These are phyloP conservation scores for Hippocampus comes DNA, from an alignment of 2,113 vertebrate genomes.

Conservation along the genomic window DNA sequence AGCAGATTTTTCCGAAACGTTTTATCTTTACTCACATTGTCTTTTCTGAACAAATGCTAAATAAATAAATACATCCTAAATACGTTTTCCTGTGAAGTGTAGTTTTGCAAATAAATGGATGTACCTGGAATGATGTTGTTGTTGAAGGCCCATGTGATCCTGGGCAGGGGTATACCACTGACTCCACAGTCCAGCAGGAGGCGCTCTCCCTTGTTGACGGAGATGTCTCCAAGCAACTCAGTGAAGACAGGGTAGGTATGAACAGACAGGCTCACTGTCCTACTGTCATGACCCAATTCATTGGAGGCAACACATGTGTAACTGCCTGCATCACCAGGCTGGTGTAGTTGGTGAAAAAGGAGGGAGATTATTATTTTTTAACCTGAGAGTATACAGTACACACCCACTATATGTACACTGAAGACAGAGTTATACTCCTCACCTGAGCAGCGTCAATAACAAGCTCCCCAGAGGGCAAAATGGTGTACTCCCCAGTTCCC, in stretches of 20 bases:
- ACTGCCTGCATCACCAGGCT: conserved; percentile 84
- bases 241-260: conserved; percentile 84
- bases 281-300: conserved; percentile 79
- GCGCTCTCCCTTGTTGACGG: conserved; percentile 87
- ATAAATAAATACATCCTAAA: too few relatives aligned
- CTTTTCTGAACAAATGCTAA: too few relatives aligned
- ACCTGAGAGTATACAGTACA: neutral
- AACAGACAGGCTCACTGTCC: conserved; percentile 72
- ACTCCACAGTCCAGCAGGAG: conserved; percentile 82
- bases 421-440: conserved; percentile 33
- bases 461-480: conserved; percentile 82
- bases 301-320: conserved; percentile 88
- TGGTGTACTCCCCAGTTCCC: conserved; percentile 71
- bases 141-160: conserved; percentile 89
- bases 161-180: conserved; percentile 81
- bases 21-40: too few relatives aligned
- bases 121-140: conserved; percentile 89
- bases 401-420: neutral
- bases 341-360: conserved; percentile 10
- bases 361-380: neutral
- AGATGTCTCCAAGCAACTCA: conserved; percentile 81
- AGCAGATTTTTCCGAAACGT: too few relatives aligned
- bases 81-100: neutral
- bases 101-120: neutral
- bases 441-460: conserved; percentile 82